Base-by-base conservation (phyloP, 2,888 invertebrate species). In the Idaea aversata region DNA sequence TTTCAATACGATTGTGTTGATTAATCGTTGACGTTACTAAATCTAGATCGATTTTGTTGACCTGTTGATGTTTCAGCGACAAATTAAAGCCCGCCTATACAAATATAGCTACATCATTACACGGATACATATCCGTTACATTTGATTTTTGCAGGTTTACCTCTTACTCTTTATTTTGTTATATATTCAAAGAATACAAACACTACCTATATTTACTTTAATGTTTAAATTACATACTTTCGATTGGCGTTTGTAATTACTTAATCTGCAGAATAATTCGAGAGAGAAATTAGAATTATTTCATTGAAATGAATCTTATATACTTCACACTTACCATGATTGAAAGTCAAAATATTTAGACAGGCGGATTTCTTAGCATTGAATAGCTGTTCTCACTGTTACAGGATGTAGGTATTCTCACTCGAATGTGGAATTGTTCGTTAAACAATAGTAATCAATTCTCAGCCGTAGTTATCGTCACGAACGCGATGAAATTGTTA, bases 401-500 rank as follows among this genome's bases (percentile, higher is more conserved):
- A 47, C 47, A 47, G 5, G 6, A 47, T 47, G 47, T 13, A 47
- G 47, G 10, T 47, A 47, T 47, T 47, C 47, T 47, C 47, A 47
- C 47, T 47, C 47, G 47, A 47, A 70, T 63, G 70, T 72, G 70
- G 75, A 82, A 79, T 78, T 76, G 77, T 72, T 69, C 75, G 72
- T 72, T 72, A 70, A 75, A 81, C 79, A 82, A 80, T 81, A 71
- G 76, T 76, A 83, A 85, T 82, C 81, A 80, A 69, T 72, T 70
- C 71, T 72, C 74, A 74, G 78, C 84, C 77, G 77, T 70, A 72
- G 68, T 78, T 79, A 80, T 77, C 78, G 81, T 82, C 86, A 84
- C 86, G 85, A 83, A 83, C 76, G 64, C 74, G 71, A 77, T 78
- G 75, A 80, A 80, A 83, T 78, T 75, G 74, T 78, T 73, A 70